Conservation (phyloP, 2,888 invertebrate genomes). For the Dicroscelio sp. region DNA sequence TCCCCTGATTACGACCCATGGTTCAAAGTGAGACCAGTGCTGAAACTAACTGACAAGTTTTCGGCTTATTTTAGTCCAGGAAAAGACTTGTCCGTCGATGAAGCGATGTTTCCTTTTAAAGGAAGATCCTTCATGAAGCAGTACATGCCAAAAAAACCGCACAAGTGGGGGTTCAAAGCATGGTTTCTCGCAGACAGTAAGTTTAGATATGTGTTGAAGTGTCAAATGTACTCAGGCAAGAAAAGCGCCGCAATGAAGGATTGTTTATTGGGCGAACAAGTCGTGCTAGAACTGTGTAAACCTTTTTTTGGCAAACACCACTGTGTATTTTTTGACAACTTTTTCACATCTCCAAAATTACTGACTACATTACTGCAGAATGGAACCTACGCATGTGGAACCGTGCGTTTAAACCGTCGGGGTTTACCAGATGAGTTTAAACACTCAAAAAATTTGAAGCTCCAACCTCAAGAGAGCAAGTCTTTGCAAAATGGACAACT, state of each 20-base stretch:
- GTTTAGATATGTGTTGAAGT: constrained; percentile 1
- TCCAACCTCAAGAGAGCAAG: constrained; percentile 37
- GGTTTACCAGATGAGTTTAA: constrained; percentile 43
- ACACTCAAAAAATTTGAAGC: constrained; percentile 19
- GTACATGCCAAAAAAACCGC: constrained; percentile 39
- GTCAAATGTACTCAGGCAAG: constrained; percentile 13
- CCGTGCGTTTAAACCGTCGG: constrained; percentile 50
- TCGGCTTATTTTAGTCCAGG: constrained; percentile 11
- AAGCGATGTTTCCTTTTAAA: constrained; percentile 50
- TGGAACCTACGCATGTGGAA: constrained; percentile 59
- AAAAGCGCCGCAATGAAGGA: background rate
- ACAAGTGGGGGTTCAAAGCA: constrained; percentile 26
- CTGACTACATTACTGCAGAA: constrained; percentile 34
- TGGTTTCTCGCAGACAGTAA: constrained; percentile 14
- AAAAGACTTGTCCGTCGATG: constrained; percentile 43
- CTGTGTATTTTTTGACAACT: constrained; percentile 60
- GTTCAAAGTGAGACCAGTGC: constrained; percentile 22
- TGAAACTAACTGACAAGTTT: constrained; percentile 26
- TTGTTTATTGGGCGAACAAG: constrained; percentile 40
- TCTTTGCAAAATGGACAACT: constrained; percentile 36
- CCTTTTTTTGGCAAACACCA: constrained; percentile 47
- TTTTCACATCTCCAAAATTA: constrained; percentile 42
- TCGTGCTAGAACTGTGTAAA: constrained; percentile 42
- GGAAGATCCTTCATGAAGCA: constrained; percentile 46
- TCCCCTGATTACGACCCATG: constrained; percentile 5